These are phyloP conservation scores for Gymnocephalus cernua DNA, from an alignment of 2,113 vertebrate species.

Conservation along the genomic window DNA sequence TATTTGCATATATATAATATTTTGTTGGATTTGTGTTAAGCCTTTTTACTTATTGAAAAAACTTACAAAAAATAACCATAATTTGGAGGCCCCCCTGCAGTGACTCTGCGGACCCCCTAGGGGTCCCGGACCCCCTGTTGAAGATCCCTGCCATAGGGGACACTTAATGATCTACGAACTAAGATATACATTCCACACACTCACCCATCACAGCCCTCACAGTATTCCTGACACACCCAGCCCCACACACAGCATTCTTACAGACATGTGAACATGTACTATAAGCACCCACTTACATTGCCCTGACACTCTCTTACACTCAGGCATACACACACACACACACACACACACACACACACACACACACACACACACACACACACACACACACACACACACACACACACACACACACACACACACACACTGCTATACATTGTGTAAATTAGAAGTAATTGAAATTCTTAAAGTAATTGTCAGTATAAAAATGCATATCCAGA, in stretches of 20 bases:
- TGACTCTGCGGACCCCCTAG: too few relatives aligned
- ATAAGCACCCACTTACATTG: conserved; percentile 1
- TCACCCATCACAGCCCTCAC: conserved; percentile 1
- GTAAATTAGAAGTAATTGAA: too few relatives aligned
- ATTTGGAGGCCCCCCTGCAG: too few relatives aligned
- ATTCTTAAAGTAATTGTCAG: too few relatives aligned
- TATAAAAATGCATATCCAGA: too few relatives aligned
- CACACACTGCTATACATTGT: neutral
- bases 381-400: conserved; percentile 4
- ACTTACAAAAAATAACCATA: too few relatives aligned
- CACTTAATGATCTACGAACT: conserved; percentile 2
- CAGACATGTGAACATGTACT: conserved; percentile 21
- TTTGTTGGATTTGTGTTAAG: too few relatives aligned
- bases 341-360: conserved; percentile 17
- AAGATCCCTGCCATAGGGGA: too few relatives aligned
- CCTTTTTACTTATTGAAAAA: too few relatives aligned
- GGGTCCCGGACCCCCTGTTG: too few relatives aligned
- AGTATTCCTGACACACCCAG: conserved; percentile 42
- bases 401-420: neutral
- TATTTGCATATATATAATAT: too few relatives aligned
- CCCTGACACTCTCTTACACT: neutral
- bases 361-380: neutral
- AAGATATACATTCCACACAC: conserved; percentile 5
- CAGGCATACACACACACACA: neutral
- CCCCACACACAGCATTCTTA: conserved; percentile 14